Percentiles rank a stretch among this genome's conserved stretches.
phyloP scores from a whole-genome alignment of 2,113 vertebrate species.

The Lophotis ruficrista region DNA sequence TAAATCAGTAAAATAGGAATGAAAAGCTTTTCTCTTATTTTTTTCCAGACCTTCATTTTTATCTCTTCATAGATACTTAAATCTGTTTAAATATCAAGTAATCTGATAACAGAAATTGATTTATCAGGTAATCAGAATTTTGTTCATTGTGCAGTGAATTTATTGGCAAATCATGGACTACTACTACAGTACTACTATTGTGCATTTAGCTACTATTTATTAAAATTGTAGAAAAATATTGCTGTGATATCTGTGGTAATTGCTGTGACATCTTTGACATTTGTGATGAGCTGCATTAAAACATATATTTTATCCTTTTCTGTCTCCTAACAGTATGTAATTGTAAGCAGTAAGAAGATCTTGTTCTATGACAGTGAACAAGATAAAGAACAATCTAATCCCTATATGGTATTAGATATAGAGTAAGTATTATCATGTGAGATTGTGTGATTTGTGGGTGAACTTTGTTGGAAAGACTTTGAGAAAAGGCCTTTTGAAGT shows the following conservation, averaged over 20 bases:
- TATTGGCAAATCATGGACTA: neutral
- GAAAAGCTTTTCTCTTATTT: neutral
- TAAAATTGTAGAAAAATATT: neutral
- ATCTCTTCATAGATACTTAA: neutral
- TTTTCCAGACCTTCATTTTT: neutral
- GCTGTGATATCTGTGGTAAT: neutral
- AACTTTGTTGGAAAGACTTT: neutral
- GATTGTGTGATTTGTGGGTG: neutral
- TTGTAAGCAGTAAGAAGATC: constrained; percentile 99
- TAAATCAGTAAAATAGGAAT: neutral
- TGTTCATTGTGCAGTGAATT: neutral
- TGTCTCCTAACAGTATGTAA: constrained; percentile 86
- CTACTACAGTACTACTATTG: neutral
- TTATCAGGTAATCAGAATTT: neutral
- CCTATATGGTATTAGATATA: constrained; percentile 98
- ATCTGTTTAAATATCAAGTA: neutral
- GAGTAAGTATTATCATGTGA: constrained; percentile 84
- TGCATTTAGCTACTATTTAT: neutral
- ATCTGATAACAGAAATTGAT: neutral
- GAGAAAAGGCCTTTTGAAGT: neutral
- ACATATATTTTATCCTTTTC: neutral
- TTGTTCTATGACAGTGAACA: constrained; percentile 98
- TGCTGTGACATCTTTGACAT: neutral
- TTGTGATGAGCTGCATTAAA: neutral
- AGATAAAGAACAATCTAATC: constrained; percentile 96